Base-by-base conservation (phyloP, 2,797 vertebrate genomes). In the Ceyx erithaca region DNA sequence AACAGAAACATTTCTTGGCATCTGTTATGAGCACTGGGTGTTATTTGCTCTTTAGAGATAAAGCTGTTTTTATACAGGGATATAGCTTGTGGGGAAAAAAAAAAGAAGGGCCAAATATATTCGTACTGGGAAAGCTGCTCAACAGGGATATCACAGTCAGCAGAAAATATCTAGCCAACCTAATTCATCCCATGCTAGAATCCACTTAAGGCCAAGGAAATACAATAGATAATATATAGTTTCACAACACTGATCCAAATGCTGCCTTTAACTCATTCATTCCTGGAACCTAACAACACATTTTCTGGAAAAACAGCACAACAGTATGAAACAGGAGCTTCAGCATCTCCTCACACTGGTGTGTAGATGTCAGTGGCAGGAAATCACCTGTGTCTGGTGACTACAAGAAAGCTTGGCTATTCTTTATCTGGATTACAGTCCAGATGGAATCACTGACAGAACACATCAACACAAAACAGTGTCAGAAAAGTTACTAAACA, bases 1-100 rank as follows among this genome's bases (percentile, higher is more conserved):
- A 98, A 97, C 97, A 98, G 97, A 97, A 97, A 98, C 97, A 98
- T 97, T 97, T 98, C 97, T 97, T 98, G 97, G 97, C 97, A 98
- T 98, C 97, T 97, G 97, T 98, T 98, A 98, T 98, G 97, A 98
- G 98, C 97, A 87, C 97, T 97, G 97, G 97, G 97, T 98, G 97
- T 98, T 98, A 97, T 98, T 98, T 98, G 97, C 97, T 98, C 98
- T 98, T 98, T 98, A 98, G 97, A 98, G 97, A 98, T 98, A 97
- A 98, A 98, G 96, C 97, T 98, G 96, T 97, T 97, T 98, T 97
- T 96, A 93, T 96, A 96, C 68, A 83, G 95, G 94, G 97, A 97
- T 96, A 96, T 97, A 97, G 96, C 94, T 97, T 96, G 94, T 96
- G 95, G 96, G 70, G 85, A 51, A 62, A 96, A 62, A 96, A 96